These are phyloP conservation scores for Fulmarus glacialis DNA, from an alignment of 2,113 vertebrate genomes.

Conservation along the genomic window DNA sequence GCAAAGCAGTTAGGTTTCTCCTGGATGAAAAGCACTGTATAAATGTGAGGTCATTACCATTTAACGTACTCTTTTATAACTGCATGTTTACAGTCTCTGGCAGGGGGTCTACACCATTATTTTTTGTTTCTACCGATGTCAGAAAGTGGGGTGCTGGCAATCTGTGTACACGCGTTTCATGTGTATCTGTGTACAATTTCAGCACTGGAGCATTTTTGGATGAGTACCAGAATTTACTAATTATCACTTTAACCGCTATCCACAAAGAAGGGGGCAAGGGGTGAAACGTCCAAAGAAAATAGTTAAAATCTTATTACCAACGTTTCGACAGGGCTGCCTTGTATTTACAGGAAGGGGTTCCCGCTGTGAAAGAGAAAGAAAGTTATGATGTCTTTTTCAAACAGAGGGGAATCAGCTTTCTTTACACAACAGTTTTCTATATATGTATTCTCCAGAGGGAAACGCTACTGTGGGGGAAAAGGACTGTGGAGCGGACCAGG, in stretches of 20 bases:
- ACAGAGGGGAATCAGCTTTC: constrained; percentile 35
- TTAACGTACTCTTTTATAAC: neutral
- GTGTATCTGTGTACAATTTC: neutral
- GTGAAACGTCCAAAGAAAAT: constrained; percentile 65
- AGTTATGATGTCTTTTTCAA: constrained; percentile 1
- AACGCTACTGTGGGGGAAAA: neutral
- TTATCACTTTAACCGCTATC: constrained; percentile 43
- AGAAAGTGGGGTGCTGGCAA: neutral
- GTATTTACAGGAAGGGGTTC: constrained; percentile 12
- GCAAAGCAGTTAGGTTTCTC: neutral
- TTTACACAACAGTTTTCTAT: constrained; percentile 24
- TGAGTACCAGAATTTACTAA: constrained; percentile 44
- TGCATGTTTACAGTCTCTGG: neutral
- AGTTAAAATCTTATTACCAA: constrained; percentile 22
- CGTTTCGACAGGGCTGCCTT: constrained; percentile 31
- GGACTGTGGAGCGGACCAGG: neutral
- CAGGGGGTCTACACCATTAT: neutral
- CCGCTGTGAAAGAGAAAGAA: constrained; percentile 14
- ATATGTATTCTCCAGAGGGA: neutral
- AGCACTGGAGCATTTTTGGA: neutral
- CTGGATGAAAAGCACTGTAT: neutral
- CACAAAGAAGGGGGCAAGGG: neutral
- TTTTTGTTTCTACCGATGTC: neutral
- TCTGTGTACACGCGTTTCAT: neutral
- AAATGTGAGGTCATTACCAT: neutral